Conservation (phyloP, 2,888 invertebrate genomes). For the Drosophila pegasa region DNA sequence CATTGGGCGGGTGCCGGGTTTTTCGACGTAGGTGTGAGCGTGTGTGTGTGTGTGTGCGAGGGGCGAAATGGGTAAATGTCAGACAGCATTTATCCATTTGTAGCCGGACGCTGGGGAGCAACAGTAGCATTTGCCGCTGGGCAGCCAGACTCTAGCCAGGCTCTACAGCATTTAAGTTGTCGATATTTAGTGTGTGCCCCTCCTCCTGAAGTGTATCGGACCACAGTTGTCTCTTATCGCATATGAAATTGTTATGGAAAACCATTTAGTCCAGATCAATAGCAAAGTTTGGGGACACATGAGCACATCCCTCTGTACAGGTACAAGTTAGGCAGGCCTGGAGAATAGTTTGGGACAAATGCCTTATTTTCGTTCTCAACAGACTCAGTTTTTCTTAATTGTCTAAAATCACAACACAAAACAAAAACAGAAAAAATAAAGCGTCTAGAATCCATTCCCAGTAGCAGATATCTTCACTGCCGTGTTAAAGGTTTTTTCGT, state of each 20-base stretch:
- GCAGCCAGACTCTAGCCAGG: slow-evolving; percentile 34
- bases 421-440: slow-evolving; percentile 11
- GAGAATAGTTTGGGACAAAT: slow-evolving; percentile 24
- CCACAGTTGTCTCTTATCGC: slow-evolving; percentile 61
- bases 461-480: slow-evolving; percentile 51
- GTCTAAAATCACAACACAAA: slow-evolving; percentile 7
- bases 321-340: slow-evolving; percentile 19
- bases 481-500: slow-evolving; percentile 51
- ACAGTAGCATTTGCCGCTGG: slow-evolving; percentile 41
- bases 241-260: slow-evolving; percentile 43
- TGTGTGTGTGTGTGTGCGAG: slow-evolving; percentile 16
- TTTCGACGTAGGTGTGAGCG: slow-evolving; percentile 10
- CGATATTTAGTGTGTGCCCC: slow-evolving; percentile 52
- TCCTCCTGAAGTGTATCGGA: slow-evolving; percentile 40
- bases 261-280: slow-evolving; percentile 20
- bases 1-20: slow-evolving; percentile 59
- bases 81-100: slow-evolving; percentile 81
- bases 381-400: slow-evolving; percentile 27
- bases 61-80: slow-evolving; percentile 59
- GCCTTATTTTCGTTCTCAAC: background rate
- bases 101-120: slow-evolving; percentile 63
- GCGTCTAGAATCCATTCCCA: slow-evolving; percentile 8
- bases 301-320: background rate
- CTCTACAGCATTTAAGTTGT: slow-evolving; percentile 45
- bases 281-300: slow-evolving; percentile 19